Evolutionary conservation across 2,113 vertebrate genomes (phyloP).

Genomic region (mouse (Mus musculus)): GRCm39 chrX:61416501-61417000

Average conservation of each 20-base stretch:
- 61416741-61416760: conserved; percentile 88
- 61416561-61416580: conserved; percentile 59
- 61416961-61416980: neutral
- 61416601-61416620: conserved; percentile 53
- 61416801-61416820: neutral
- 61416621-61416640: conserved; percentile 79
- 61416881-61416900: conserved; percentile 22
- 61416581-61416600: conserved; percentile 50
- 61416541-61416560: conserved; percentile 60
- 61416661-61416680: conserved; percentile 86
- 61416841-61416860: neutral
- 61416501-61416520: conserved; percentile 74
- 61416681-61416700: conserved; percentile 88
- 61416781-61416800: neutral
- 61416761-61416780: neutral
- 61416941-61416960: neutral
- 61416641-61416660: conserved; percentile 82
- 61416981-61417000: neutral
- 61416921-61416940: neutral
- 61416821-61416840: neutral
- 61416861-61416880: too few relatives aligned
- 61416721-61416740: conserved; percentile 92
- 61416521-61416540: conserved; percentile 61
- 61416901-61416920: neutral
- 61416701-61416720: conserved; percentile 89